Base-by-base conservation (phyloP, 2,888 invertebrate genomes). In the Melieria picta region DNA sequence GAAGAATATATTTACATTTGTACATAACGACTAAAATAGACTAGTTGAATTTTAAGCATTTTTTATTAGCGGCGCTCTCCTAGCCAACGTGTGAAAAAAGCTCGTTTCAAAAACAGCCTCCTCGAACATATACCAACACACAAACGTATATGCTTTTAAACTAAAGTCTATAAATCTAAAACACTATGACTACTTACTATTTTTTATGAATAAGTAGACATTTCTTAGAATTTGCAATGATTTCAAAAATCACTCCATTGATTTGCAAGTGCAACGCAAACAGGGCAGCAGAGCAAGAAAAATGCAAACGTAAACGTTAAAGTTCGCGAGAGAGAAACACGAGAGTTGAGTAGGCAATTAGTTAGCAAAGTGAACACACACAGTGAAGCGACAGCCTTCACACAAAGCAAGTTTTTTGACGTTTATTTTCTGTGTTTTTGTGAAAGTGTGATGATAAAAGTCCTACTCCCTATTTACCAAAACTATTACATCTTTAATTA, bases 91-190 rank as follows among this genome's bases (percentile, higher is more conserved):
- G 52, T 52, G 16, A 16, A 74, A 74, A 76, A 79, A 73, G 79
- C 80, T 80, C 79, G 81, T 81, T 81, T 80, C 75, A 74, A 81
- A 80, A 81, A 79, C 75, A 69, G 66, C 65, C 69, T 72, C 71
- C 65, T 73, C 72, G 71, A 70, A 73, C 68, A 73, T 66, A 75
- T 62, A 50, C 57, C 70, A 65, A 72, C 48, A 67, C 42, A 65
- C 56, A 65, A n/a, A 56, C 57, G 57, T 67, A 58, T 63, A 66
- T 52, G 5, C 52, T 52, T 50, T 67, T 58, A 45, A 56, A 46
- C 55, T 52, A 48, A 52, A 42, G n/a, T 13, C 30, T 4, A 50
- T 30, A 61, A 56, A 55, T 46, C 6, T 16, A 56, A 43, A 13
- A 43, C 47, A 71, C 48, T 57, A 43, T 50, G 13, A n/a, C 16